Conservation (phyloP, 2,797 vertebrate genomes). For the Pseudochirops cupreus region DNA sequence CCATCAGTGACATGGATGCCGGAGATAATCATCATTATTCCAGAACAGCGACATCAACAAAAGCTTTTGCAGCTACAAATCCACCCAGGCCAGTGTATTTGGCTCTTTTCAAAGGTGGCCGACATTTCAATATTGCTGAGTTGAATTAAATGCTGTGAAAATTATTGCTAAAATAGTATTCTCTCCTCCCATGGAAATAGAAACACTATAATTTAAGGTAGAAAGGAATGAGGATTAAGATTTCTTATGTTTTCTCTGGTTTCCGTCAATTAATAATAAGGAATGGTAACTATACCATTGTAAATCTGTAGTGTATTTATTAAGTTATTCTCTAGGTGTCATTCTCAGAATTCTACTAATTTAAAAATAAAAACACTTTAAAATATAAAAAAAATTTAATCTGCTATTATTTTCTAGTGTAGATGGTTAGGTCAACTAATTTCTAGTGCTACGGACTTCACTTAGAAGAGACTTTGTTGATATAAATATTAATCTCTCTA, state of each 20-base stretch:
- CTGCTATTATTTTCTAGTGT: not conserved
- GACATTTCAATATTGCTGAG: not conserved
- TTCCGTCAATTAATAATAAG: conserved; percentile 36
- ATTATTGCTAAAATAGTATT: not conserved
- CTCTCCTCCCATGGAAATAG: conserved; percentile 15
- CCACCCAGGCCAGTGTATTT: not conserved
- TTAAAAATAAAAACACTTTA: conserved; percentile 45
- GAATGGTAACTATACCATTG: not conserved
- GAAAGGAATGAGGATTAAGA: not conserved
- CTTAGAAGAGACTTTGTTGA: not conserved
- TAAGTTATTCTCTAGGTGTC: conserved; percentile 22
- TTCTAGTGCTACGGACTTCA: not conserved
- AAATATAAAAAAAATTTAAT: too few species aligned
- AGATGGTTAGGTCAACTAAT: not conserved
- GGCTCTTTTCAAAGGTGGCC: not conserved
- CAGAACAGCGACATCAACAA: not conserved
- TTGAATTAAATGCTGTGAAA: conserved; percentile 19
- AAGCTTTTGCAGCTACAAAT: not conserved
- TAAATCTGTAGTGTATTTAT: not conserved
- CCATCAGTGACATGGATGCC: not conserved
- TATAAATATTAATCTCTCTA: not conserved
- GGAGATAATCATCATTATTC: not conserved
- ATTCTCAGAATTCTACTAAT: conserved; percentile 7
- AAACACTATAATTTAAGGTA: not conserved
- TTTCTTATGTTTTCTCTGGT: conserved; percentile 30